Base-by-base conservation (phyloP, 2,888 invertebrate species). In the Platypus cylindrus region DNA sequence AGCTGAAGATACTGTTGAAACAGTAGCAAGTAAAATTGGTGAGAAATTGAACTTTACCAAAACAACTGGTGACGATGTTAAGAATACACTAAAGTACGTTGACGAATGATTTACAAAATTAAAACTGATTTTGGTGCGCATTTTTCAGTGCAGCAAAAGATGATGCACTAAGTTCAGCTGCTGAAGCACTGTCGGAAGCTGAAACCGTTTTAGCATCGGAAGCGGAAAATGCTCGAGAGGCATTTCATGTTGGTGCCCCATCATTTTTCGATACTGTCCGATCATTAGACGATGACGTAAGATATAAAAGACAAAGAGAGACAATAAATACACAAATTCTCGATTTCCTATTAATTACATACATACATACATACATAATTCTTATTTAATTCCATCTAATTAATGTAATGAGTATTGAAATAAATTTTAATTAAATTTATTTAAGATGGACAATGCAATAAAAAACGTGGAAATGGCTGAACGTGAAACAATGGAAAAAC, bases 191-290 rank as follows among this genome's bases (percentile, higher is more conserved):
- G 8, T 59, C 59, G 3, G 56, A 59, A 42, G 54, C 59, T 9
- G 59, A 59, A 44, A 60, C 58, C 2, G 53, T 58, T 2, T 30
- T 58, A 26, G 50, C 50, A 5, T 55, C 56, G 2, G 58, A 59
- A 50, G 47, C 48, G 2, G 58, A 53, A 27, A 46, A 48, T 30
- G 45, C 46, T 5, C 48, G 33, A 13, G 40, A 45, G 14, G 43
- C 40, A 5, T 41, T 45, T 15, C 36, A 38, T 13, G 36, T 39
- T 13, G 37, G 38, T 12, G 34, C 31, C n/a, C 30, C 46, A 2
- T 44, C 46, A 1, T 40, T 47, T 8, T 49, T 50, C 28, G 47
- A 50, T 18, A 47, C 46, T 1, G 43, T 50, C 0, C 41, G 42
- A n/a, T 45, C 45, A 3, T 12, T 46, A 13, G 46, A 44, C 13